A percentile compares a stretch with the other conserved stretches of the same genome.
Evolutionary conservation across 2,888 invertebrate species (phyloP).

Genomic region (Temnothorax ravouxi): DNA sequence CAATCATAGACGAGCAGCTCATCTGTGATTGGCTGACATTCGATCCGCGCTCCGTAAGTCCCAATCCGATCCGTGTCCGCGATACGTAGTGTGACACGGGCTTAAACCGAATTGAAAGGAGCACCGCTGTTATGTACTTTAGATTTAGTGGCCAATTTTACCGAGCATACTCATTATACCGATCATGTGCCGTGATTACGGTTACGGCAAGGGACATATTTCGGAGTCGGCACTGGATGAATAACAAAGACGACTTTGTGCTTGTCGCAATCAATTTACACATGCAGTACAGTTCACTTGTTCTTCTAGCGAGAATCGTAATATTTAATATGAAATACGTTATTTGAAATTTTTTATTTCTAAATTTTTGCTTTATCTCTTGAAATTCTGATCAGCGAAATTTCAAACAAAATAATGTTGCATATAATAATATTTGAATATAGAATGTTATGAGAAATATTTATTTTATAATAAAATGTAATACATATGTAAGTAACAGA

Average conservation of each 20-base stretch:
- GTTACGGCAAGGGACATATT: constrained; percentile 40
- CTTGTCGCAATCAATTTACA: constrained; percentile 7
- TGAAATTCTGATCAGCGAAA: neutral
- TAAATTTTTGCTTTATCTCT: neutral
- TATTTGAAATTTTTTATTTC: neutral
- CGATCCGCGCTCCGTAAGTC: too few relatives aligned
- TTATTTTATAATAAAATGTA: neutral
- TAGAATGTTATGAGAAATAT: neutral
- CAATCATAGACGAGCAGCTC: too few relatives aligned
- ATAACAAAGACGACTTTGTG: constrained; percentile 20
- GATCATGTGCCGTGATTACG: constrained; percentile 35
- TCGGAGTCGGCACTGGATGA: constrained; percentile 6
- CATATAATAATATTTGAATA: neutral
- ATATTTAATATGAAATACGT: neutral
- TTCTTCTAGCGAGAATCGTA: neutral
- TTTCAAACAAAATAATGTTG: neutral
- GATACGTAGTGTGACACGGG: too few relatives aligned
- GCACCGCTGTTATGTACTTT: constrained; percentile 46
- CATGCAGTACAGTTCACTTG: neutral
- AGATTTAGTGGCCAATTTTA: constrained; percentile 46
- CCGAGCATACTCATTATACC: constrained; percentile 41
- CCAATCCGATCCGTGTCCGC: too few relatives aligned
- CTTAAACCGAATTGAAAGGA: constrained; percentile 63
- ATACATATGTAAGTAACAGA: neutral
- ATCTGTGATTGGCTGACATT: too few relatives aligned